A percentile compares a stretch with the other conserved stretches of the same genome.
These are phyloP conservation scores for Andinoacara biseriatus DNA, from an alignment of 2,113 vertebrate genomes.

Conservation along the genomic window DNA sequence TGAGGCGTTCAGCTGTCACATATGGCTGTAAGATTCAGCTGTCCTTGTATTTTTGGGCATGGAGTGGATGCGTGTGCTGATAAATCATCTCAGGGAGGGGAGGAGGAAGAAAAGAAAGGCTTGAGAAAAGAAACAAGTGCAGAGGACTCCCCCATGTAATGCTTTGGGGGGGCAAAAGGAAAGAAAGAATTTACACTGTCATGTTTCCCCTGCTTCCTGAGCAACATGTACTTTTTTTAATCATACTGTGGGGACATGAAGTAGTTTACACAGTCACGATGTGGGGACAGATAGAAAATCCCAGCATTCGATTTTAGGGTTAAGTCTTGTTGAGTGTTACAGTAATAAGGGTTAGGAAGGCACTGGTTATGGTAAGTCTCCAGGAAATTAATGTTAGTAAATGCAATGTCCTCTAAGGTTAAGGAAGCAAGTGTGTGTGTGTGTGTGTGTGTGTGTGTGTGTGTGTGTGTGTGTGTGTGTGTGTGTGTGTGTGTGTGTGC, in stretches of 20 bases:
- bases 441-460: slow-evolving; percentile 22
- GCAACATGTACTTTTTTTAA: not conserved
- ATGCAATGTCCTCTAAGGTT: not conserved
- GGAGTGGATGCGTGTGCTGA: not conserved
- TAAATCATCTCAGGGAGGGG: not conserved
- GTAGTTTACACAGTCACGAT: not conserved
- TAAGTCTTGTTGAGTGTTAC: not conserved
- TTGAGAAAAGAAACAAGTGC: not conserved
- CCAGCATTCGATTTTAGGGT: not conserved
- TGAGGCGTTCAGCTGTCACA: not conserved
- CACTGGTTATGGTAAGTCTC: not conserved
- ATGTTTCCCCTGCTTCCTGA: not conserved
- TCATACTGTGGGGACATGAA: not conserved
- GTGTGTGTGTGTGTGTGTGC: not conserved
- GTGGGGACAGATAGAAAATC: not conserved
- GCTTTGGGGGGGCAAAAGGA: not conserved
- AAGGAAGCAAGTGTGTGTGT: not conserved
- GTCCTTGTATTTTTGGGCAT: not conserved
- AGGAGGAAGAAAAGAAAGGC: not conserved
- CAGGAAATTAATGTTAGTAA: slow-evolving; percentile 6
- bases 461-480: not conserved
- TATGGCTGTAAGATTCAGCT: not conserved
- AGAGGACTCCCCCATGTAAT: not conserved
- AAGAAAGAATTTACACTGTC: slow-evolving; percentile 10
- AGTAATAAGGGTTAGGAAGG: slow-evolving; percentile 3